A percentile compares a stretch with the other conserved stretches of the same genome.
These are phyloP conservation scores for Thelaira solivaga DNA, from an alignment of 2,888 invertebrate genomes.

Conservation along the genomic window DNA sequence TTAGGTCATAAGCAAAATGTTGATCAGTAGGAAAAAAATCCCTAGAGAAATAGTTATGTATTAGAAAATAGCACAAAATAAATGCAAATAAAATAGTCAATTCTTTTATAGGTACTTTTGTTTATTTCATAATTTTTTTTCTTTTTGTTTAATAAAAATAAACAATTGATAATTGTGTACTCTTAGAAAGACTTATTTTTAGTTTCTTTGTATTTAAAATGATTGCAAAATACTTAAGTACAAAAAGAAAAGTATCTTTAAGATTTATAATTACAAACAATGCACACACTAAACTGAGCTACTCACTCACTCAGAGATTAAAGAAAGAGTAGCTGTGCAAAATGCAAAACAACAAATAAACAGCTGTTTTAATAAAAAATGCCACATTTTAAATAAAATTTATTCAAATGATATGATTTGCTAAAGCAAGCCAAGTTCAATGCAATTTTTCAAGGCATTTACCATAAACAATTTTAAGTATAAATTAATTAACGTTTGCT, in stretches of 20 bases:
- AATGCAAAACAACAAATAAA: no score
- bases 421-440: no score
- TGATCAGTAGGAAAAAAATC: conserved; percentile 14
- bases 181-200: conserved; percentile 34
- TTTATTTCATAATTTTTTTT: background rate
- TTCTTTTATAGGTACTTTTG: background rate
- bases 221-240: background rate
- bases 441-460: no score
- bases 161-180: conserved; percentile 32
- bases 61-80: background rate
- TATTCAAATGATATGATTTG: no score
- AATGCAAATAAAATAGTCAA: background rate
- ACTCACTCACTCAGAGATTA: background rate
- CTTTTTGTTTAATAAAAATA: conserved; percentile 1
- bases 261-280: background rate
- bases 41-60: background rate
- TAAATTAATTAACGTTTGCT: no score
- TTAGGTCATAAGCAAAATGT: background rate
- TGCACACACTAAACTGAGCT: background rate
- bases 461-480: no score
- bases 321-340: background rate
- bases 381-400: no score
- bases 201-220: conserved; percentile 2
- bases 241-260: background rate
- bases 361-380: no score